A percentile compares a stretch with the other conserved stretches of the same genome.
Conservation (phyloP, 2,113 vertebrate species). For the Nycticebus coucang region DNA sequence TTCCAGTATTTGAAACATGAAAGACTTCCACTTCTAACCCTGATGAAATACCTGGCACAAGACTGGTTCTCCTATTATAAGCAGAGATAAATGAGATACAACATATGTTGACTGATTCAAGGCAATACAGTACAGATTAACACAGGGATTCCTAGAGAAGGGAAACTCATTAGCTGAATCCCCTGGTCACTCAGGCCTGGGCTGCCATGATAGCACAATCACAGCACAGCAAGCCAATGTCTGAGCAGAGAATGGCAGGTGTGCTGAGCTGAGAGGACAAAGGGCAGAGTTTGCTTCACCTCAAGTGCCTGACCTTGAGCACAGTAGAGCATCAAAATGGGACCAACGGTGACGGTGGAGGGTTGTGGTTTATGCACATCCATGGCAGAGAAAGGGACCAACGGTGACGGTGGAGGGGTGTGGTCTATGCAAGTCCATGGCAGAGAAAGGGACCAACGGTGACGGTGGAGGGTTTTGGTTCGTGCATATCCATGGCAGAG, state of each 20-base stretch:
- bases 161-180: not conserved
- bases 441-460: too few relatives aligned
- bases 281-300: not conserved
- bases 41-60: not conserved
- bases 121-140: not conserved
- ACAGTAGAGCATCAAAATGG: not conserved
- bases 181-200: not conserved
- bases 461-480: not conserved
- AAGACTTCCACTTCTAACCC: not conserved
- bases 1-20: not conserved
- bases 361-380: too few relatives aligned
- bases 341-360: too few relatives aligned
- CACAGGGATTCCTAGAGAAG: not conserved
- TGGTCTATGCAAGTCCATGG: too few relatives aligned
- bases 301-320: too few relatives aligned
- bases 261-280: not conserved
- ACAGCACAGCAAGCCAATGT: not conserved
- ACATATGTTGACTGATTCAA: not conserved
- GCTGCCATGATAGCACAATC: not conserved
- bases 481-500: not conserved
- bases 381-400: too few relatives aligned
- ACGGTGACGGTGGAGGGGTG: too few relatives aligned
- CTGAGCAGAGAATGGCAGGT: not conserved
- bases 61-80: not conserved
- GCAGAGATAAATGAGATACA: not conserved